These are phyloP conservation scores for Drosophila macrospina DNA, from an alignment of 2,888 invertebrate genomes.

Conservation along the genomic window DNA sequence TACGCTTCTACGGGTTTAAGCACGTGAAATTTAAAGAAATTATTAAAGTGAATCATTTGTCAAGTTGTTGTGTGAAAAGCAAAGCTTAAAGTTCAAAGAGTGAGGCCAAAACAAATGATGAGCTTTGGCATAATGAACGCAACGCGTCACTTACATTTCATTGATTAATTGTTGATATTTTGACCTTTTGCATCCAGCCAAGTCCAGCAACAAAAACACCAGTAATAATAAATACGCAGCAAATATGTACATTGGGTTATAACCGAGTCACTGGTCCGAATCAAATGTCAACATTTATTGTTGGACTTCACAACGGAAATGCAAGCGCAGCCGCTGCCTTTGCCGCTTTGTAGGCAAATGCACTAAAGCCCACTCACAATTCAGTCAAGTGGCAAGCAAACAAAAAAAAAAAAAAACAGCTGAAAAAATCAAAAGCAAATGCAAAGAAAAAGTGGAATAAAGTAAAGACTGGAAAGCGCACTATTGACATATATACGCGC, in stretches of 20 bases:
- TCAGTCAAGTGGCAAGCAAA: constrained; percentile 70
- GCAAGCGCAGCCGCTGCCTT: constrained; percentile 14
- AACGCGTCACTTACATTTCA: constrained; percentile 35
- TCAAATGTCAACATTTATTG: constrained; percentile 54
- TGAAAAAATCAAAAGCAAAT: constrained; percentile 47
- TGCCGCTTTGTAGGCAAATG: constrained; percentile 52
- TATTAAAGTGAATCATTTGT: constrained; percentile 29
- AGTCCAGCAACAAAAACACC: not conserved
- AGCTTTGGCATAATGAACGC: constrained; percentile 34
- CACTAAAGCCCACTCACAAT: constrained; percentile 59
- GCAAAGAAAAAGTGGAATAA: constrained; percentile 36
- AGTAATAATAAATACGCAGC: constrained; percentile 5
- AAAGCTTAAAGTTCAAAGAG: constrained; percentile 25
- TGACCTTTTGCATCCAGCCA: constrained; percentile 53
- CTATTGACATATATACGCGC: constrained; percentile 84
- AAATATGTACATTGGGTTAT: constrained; percentile 11
- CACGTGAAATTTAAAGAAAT: constrained; percentile 36
- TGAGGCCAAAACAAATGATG: constrained; percentile 17
- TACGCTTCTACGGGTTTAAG: not conserved
- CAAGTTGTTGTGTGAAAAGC: constrained; percentile 13
- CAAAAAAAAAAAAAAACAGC: constrained; percentile 48
- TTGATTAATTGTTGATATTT: constrained; percentile 65
- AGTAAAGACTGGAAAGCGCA: constrained; percentile 82
- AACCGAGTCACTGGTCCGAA: constrained; percentile 26
- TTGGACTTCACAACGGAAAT: constrained; percentile 36